Percentiles rank a stretch among this genome's conserved stretches.
Evolutionary conservation across 2,888 invertebrate species (phyloP).

Genomic region (Luperina testacea): DNA sequence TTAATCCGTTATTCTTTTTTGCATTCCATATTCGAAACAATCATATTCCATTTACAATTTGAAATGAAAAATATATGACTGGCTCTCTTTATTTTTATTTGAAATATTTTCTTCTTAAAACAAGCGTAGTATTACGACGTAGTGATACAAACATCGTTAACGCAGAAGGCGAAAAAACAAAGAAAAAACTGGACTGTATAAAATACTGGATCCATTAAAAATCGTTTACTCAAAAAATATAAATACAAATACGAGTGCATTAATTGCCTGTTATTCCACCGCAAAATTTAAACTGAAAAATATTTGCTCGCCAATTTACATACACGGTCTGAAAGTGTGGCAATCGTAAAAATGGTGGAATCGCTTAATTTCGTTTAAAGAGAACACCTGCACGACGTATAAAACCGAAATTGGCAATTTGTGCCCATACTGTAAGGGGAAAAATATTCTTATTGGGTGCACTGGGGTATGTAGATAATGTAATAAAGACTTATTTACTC

Average conservation of each 20-base stretch:
- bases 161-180: neutral
- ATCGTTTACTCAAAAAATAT: constrained; percentile 11
- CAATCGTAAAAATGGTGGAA: constrained; percentile 57
- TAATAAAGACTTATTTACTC: constrained; percentile 8
- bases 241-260: constrained; percentile 17
- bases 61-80: neutral
- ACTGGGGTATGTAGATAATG: neutral
- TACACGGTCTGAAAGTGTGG: constrained; percentile 29
- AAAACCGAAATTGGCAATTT: constrained; percentile 48
- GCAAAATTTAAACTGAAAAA: constrained; percentile 34
- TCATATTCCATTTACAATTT: constrained; percentile 27
- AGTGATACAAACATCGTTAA: neutral
- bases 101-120: neutral
- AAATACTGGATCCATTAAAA: constrained; percentile 1
- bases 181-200: neutral
- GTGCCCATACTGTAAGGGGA: constrained; percentile 13
- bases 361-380: constrained; percentile 61
- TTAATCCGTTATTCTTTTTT: constrained; percentile 43
- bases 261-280: constrained; percentile 40
- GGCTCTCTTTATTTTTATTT: neutral
- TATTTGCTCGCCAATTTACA: constrained; percentile 58
- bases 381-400: constrained; percentile 55
- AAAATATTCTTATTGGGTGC: constrained; percentile 24
- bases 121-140: neutral
- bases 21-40: constrained; percentile 41